Base-by-base conservation (phyloP, 2,888 invertebrate genomes). In the Phalangium opilio region DNA sequence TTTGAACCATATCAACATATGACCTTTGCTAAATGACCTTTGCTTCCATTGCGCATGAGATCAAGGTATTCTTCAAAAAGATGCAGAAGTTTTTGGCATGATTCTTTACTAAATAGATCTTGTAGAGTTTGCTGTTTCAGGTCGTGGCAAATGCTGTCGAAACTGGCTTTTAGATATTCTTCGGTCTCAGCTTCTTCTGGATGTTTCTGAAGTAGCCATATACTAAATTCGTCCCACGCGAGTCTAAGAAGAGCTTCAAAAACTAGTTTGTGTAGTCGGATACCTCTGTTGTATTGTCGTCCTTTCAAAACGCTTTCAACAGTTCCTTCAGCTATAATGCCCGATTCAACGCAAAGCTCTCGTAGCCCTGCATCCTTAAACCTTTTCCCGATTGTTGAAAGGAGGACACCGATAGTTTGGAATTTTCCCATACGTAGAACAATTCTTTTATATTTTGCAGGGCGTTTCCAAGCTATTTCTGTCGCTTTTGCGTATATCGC, bases 351-450 rank as follows among this genome's bases (percentile, higher is more conserved):
- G n/a, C 39, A 34, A 1, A 57, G 15, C 36, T 57, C 52, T 40
- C 49, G 20, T 17, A 58, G 43, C 10, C 58, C 53, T 34, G 52
- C 55, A 51, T 56, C 55, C n/a, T 32, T n/a, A 42, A 56, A 57
- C 36, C 49, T 12, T 41, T 57, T 57, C 10, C 52, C 53, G 32
- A 58, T 39, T 19, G 53, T 45, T 18, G 50, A 43, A 39, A 58
- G 43, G 14, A 54, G 32, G 38, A 50, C 54, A 43, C 55, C 51
- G n/a, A 52, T 41, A 3, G 44, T 56, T 45, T 58, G 55, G 45
- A 58, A 57, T 10, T 18, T 38, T 33, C 57, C 55, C 44, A 57
- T 43, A 34, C 43, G 39, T 11, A 55, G 27, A 10, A 55, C 33
- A 14, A 58, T 38, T 14, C 18, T 32, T 34, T 48, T 47, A 44